Conservation (phyloP, 2,113 vertebrate species). For the Apteryx mantelli region DNA sequence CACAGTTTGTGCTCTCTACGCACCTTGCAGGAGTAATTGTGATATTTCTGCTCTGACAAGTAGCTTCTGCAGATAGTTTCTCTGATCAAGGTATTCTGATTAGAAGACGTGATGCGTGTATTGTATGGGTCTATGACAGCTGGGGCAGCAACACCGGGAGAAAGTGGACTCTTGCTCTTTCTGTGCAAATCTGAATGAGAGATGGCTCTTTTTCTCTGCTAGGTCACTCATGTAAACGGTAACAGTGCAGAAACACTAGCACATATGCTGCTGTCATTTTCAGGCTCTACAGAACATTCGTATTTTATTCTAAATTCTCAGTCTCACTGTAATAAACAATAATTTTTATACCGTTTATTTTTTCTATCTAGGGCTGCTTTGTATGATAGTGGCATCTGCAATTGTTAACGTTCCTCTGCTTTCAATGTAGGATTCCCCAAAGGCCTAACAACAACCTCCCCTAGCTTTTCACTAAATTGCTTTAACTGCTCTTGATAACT, state of each 20-base stretch:
- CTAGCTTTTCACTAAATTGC: neutral
- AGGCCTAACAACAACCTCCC: neutral
- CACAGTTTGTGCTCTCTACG: neutral
- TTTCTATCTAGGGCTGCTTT: neutral
- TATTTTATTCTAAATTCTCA: neutral
- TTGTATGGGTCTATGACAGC: neutral
- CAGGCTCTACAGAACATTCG: neutral
- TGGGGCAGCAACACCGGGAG: neutral
- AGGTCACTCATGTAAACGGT: neutral
- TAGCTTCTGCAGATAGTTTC: neutral
- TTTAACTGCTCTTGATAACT: neutral
- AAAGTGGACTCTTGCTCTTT: neutral
- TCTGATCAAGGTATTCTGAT: neutral
- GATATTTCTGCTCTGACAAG: neutral
- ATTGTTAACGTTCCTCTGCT: neutral
- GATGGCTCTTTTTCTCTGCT: accelerated
- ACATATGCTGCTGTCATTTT: neutral
- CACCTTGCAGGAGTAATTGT: neutral
- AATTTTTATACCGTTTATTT: neutral
- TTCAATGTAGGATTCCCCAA: neutral
- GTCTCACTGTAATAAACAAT: neutral
- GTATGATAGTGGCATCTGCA: neutral
- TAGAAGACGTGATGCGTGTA: neutral
- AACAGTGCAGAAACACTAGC: neutral
- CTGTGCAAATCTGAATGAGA: neutral